Percentiles rank a stretch among this genome's conserved stretches.
Evolutionary conservation across 1,140 invertebrate genomes (phyloP).

Genomic region (Neocloeon triangulifer): DNA sequence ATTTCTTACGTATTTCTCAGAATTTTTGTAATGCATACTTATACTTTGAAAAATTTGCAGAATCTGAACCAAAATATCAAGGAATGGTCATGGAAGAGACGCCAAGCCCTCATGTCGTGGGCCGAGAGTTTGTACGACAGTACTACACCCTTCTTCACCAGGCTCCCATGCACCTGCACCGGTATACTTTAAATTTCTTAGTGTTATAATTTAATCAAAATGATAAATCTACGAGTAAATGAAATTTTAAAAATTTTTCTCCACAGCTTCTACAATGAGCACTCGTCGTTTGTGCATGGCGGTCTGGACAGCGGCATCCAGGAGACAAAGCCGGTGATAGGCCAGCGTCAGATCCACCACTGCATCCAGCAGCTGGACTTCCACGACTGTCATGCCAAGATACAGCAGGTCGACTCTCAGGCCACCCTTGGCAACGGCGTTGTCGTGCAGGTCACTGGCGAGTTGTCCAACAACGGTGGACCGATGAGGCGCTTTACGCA

Average conservation of each 20-base stretch:
- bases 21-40: too few species aligned
- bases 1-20: too few species aligned
- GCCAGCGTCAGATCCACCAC: constrained; percentile 86
- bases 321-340: constrained; percentile 70
- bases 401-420: constrained; percentile 52
- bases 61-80: too few species aligned
- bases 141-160: constrained; percentile 89
- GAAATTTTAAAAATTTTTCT: too few species aligned
- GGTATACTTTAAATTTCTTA: too few species aligned
- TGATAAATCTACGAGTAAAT: too few species aligned
- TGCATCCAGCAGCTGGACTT: constrained; percentile 90
- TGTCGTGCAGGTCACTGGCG: constrained; percentile 92
- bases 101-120: constrained; percentile 76
- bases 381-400: constrained; percentile 90
- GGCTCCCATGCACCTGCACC: constrained; percentile 69
- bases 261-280: constrained; percentile 88
- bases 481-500: constrained; percentile 94
- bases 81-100: constrained; percentile 78
- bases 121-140: constrained; percentile 92
- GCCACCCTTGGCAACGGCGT: constrained; percentile 82
- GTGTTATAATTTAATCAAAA: too few species aligned
- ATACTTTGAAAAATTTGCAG: too few species aligned
- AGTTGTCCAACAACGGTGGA: constrained; percentile 84
- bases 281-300: constrained; percentile 88
- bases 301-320: constrained; percentile 56